These are phyloP conservation scores for Mnemiopsis leidyi DNA, from an alignment of 37 sponge, comb jelly and placozoan species.

Conservation along the genomic window DNA sequence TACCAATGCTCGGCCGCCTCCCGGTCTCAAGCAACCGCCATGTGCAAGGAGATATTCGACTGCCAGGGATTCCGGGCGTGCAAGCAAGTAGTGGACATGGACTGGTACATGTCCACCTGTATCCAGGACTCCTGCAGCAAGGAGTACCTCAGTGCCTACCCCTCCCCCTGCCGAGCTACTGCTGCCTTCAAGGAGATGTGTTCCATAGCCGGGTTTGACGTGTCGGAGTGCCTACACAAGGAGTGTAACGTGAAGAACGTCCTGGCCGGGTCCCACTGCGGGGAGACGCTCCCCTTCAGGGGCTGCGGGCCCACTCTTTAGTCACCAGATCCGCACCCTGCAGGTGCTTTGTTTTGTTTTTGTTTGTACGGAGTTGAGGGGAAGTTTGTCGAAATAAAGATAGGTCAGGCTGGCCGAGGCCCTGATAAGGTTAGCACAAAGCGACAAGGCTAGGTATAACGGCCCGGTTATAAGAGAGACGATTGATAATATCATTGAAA, in stretches of 20 bases:
- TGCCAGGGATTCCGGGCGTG: constrained; percentile 3
- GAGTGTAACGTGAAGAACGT: constrained; percentile 63
- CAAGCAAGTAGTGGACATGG: constrained; percentile 35
- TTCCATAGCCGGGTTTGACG: constrained; percentile 3
- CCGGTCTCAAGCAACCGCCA: constrained; percentile 21
- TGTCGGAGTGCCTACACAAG: constrained; percentile 30
- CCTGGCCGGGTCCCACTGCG: constrained; percentile 7
- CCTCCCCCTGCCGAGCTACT: constrained; percentile 51
- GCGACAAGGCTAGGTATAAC: too few species aligned
- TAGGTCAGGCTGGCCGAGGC: too few species aligned
- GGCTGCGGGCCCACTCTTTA: constrained; percentile 35
- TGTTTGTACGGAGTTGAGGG: too few species aligned
- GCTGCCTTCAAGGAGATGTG: constrained; percentile 65
- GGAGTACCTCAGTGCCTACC: constrained; percentile 66
- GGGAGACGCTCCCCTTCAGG: neutral
- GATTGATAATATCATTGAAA: too few species aligned
- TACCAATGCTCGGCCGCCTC: neutral
- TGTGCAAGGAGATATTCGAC: constrained; percentile 55
- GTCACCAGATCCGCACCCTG: neutral
- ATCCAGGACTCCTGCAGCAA: constrained; percentile 51
- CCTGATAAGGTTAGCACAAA: too few species aligned
- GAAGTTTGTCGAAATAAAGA: too few species aligned
- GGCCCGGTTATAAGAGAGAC: too few species aligned
- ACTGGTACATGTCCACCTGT: constrained; percentile 62
- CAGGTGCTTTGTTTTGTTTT: too few species aligned